Evolutionary conservation across 2,888 invertebrate species (phyloP).

Genomic region (Scaptomyza cyrtandrae): DNA sequence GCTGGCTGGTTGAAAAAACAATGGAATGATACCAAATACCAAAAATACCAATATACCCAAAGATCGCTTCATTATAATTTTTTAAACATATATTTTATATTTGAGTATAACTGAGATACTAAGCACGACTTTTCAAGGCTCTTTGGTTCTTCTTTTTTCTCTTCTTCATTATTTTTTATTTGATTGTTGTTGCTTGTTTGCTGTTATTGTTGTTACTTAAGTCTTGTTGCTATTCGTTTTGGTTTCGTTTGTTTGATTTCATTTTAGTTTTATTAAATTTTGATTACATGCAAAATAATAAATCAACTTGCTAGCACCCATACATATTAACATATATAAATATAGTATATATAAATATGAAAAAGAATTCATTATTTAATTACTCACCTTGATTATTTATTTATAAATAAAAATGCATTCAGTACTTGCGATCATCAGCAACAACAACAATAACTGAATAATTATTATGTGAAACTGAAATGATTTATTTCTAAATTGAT

Average conservation of each 20-base stretch:
- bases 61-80: constrained; percentile 70
- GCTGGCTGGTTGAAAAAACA: constrained; percentile 21
- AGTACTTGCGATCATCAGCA: constrained; percentile 23
- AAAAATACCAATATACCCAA: constrained; percentile 39
- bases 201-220: constrained; percentile 28
- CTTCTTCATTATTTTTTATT: constrained; percentile 26
- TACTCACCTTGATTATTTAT: constrained; percentile 61
- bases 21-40: constrained; percentile 44
- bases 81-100: constrained; percentile 72
- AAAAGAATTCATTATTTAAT: constrained; percentile 54
- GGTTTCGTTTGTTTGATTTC: constrained; percentile 59
- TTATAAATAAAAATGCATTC: constrained; percentile 54
- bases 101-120: constrained; percentile 74
- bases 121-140: constrained; percentile 77
- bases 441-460: constrained; percentile 1
- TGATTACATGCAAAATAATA: constrained; percentile 24
- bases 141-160: constrained; percentile 36
- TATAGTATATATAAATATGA: not conserved
- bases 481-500: constrained; percentile 10
- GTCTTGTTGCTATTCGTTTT: constrained; percentile 37
- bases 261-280: constrained; percentile 48
- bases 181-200: constrained; percentile 27
- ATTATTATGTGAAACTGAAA: constrained; percentile 6
- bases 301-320: no score
- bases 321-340: no score